A percentile compares a stretch with the other conserved stretches of the same genome.
phyloP scores from a whole-genome alignment of 2,888 invertebrate genomes.

The Osedax fenrisi region DNA sequence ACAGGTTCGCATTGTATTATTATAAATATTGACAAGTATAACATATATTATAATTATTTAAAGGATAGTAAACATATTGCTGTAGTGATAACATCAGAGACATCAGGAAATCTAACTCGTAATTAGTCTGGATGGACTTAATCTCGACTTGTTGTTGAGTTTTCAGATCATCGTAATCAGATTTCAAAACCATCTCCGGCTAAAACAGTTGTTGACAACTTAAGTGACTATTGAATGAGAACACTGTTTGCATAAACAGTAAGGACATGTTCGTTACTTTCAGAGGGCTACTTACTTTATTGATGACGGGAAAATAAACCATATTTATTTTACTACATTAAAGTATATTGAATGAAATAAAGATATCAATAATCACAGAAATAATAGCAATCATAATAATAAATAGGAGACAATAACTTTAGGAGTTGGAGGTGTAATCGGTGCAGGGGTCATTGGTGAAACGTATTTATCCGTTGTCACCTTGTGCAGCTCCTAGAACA shows the following conservation, averaged over 20 bases:
- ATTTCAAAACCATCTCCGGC: constrained; percentile 42
- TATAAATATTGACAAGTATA: too few species aligned
- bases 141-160: constrained; percentile 42
- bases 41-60: too few species aligned
- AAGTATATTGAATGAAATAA: not conserved
- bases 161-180: constrained; percentile 42
- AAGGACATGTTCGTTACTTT: too few species aligned
- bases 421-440: constrained; percentile 5
- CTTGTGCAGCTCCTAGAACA: constrained; percentile 43
- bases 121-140: constrained; percentile 42
- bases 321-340: not conserved
- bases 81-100: not conserved
- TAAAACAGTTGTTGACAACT: too few species aligned
- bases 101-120: constrained; percentile 44
- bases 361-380: not conserved
- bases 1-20: too few species aligned
- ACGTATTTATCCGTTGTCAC: constrained; percentile 41
- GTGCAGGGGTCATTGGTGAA: constrained; percentile 37
- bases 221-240: too few species aligned
- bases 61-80: too few species aligned
- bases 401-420: not conserved
- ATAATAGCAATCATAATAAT: not conserved
- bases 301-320: too few species aligned
- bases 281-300: too few species aligned
- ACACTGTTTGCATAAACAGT: too few species aligned